phyloP scores from a whole-genome alignment of 2,113 vertebrate species.

The Sylvia atricapilla region DNA sequence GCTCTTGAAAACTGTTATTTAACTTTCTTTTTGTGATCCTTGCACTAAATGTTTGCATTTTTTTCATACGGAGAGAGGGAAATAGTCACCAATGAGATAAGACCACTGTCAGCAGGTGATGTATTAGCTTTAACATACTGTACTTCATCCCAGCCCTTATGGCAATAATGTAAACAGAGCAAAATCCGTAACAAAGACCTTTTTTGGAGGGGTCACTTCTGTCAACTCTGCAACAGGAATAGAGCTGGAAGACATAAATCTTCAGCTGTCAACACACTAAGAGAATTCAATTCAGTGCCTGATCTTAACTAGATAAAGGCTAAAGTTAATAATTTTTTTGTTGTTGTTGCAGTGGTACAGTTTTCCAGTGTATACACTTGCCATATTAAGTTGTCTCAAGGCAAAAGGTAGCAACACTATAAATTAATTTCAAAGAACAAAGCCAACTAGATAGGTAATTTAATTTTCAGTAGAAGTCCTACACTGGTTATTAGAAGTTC shows the following conservation, averaged over 20 bases:
- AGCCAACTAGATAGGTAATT: not conserved
- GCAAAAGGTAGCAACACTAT: not conserved
- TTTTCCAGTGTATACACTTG: not conserved
- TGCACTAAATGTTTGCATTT: not conserved
- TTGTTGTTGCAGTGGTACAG: not conserved
- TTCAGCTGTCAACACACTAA: slow-evolving; percentile 52
- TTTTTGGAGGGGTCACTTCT: slow-evolving; percentile 61
- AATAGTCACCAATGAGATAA: slow-evolving; percentile 38
- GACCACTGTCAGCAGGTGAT: slow-evolving; percentile 64
- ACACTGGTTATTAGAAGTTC: not conserved
- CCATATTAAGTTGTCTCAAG: slow-evolving; percentile 6
- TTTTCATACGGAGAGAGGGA: slow-evolving; percentile 18
- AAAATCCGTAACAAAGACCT: slow-evolving; percentile 53
- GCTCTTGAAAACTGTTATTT: slow-evolving; percentile 16
- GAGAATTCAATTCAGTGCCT: slow-evolving; percentile 53
- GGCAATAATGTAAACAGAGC: slow-evolving; percentile 65
- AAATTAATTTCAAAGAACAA: not conserved
- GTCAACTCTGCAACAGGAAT: slow-evolving; percentile 33
- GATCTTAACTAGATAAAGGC: slow-evolving; percentile 45
- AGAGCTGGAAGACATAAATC: slow-evolving; percentile 59
- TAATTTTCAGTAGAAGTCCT: not conserved
- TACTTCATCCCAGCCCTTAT: slow-evolving; percentile 53
- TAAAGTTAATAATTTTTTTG: not conserved
- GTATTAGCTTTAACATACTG: slow-evolving; percentile 70
- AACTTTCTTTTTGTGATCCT: slow-evolving; percentile 22